Evolutionary conservation across 2,113 vertebrate genomes (phyloP).

Genomic region (Perognathus longimembris): DNA sequence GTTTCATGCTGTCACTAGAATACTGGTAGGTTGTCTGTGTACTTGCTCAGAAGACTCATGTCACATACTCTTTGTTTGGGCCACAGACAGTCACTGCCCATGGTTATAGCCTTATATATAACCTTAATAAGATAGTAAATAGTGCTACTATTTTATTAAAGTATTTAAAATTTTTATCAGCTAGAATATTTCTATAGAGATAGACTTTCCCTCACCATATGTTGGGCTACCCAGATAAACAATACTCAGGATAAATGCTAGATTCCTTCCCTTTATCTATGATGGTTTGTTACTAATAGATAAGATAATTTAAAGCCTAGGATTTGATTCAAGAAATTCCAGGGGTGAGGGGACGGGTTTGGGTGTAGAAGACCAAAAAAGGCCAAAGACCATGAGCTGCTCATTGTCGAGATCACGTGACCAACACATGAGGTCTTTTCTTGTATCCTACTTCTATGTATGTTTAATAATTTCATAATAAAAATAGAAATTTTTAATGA

Average conservation of each 20-base stretch:
- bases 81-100: fast-evolving
- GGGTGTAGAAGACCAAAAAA: fast-evolving
- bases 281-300: background rate
- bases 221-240: background rate
- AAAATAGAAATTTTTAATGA: background rate
- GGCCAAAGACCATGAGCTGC: fast-evolving
- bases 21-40: fast-evolving
- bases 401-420: fast-evolving
- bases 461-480: background rate
- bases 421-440: background rate
- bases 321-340: background rate
- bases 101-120: no score
- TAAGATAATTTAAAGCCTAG: background rate
- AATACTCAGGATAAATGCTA: background rate
- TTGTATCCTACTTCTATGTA: fast-evolving
- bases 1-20: background rate
- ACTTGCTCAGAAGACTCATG: fast-evolving
- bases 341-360: background rate
- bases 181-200: background rate
- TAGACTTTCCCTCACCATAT: background rate
- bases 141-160: no score
- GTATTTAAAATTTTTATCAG: background rate
- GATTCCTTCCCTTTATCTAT: background rate
- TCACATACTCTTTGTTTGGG: no score
- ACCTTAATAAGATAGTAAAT: no score